These are phyloP conservation scores for Wasmannia auropunctata DNA, from an alignment of 1,140 invertebrate species.

Conservation along the genomic window DNA sequence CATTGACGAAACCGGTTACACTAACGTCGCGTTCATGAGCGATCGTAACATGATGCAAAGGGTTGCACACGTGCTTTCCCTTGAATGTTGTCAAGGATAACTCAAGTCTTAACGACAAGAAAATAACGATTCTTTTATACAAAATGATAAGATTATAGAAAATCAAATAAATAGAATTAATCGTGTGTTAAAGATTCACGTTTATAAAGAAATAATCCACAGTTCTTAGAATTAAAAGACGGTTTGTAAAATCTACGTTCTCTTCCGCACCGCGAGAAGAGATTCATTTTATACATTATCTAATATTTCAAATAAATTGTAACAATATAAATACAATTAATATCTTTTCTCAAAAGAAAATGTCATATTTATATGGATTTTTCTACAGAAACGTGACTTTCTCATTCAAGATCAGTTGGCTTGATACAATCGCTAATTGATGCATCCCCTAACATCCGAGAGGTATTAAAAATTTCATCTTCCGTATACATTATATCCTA, in stretches of 20 bases:
- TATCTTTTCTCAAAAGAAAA: background rate
- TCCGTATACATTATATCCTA: background rate
- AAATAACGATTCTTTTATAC: background rate
- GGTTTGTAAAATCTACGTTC: background rate
- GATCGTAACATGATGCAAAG: background rate
- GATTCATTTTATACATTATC: background rate
- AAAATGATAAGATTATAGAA: background rate
- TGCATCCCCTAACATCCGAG: background rate
- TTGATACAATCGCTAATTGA: background rate
- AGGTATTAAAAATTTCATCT: background rate
- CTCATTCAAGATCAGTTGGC: background rate
- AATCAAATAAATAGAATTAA: background rate
- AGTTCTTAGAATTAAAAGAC: background rate
- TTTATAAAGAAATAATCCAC: background rate
- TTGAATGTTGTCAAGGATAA: background rate
- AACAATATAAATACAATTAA: background rate
- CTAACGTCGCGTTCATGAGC: background rate
- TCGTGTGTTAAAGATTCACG: background rate
- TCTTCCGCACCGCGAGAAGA: background rate
- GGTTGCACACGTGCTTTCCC: conserved; percentile 12
- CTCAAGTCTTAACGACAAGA: background rate
- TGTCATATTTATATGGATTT: background rate
- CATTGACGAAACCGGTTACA: background rate
- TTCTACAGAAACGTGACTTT: background rate
- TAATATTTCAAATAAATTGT: background rate